Evolutionary conservation across 2,113 vertebrate species (phyloP).

Genomic region (Ophthalmolycus amberensis): DNA sequence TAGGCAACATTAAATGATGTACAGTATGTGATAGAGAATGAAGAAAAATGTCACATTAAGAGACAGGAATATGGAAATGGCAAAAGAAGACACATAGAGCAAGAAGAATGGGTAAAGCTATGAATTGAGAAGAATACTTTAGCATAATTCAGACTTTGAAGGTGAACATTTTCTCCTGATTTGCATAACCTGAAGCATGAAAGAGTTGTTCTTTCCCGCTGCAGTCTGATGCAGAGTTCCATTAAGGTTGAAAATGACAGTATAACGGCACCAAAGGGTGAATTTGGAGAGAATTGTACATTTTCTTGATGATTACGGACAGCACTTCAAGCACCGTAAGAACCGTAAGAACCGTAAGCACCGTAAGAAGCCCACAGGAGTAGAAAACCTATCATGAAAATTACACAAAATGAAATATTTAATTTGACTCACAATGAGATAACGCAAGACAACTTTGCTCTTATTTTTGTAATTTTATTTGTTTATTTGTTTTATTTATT

Average conservation of each 20-base stretch:
- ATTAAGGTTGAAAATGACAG: background rate
- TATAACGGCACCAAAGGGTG: background rate
- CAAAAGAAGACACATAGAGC: background rate
- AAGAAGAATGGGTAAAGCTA: background rate
- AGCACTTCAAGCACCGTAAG: background rate
- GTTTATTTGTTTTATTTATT: background rate
- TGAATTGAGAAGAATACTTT: background rate
- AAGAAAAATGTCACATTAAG: background rate
- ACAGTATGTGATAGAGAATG: background rate
- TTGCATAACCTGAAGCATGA: constrained; percentile 34
- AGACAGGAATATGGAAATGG: background rate
- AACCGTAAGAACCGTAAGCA: too few relatives aligned
- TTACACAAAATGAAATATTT: background rate
- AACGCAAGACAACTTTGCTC: background rate
- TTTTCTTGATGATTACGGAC: background rate
- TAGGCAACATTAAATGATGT: background rate
- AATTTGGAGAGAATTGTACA: background rate
- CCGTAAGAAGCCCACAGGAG: background rate
- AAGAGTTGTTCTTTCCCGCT: background rate
- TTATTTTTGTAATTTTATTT: background rate
- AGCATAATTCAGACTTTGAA: constrained; percentile 1
- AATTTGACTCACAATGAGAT: background rate
- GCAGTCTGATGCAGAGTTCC: background rate
- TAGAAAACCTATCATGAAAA: background rate
- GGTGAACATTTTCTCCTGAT: background rate